Evolutionary conservation across 1,140 invertebrate species (phyloP), one percentile per base, ranked within the genome.

Genomic region (Dinoponera quadriceps): DNA sequence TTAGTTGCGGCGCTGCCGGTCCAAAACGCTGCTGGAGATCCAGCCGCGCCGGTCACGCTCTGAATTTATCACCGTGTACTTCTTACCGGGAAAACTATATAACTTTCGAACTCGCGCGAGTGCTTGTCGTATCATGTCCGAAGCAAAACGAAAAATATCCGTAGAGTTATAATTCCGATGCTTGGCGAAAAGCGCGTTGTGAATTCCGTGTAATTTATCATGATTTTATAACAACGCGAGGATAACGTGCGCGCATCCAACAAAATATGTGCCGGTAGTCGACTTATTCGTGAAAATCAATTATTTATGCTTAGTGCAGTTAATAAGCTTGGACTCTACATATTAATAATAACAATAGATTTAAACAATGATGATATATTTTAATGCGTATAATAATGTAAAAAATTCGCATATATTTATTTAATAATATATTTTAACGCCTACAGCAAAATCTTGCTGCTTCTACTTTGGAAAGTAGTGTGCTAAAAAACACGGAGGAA

Each of bases 41-140:
- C 82, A 85, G 81, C 90, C 82, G 85, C 33, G 55, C 33, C 65
- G 86, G 75, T 91, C 87, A 87, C 85, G 69, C 54, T 81, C 68
- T 77, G 88, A 88, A 93, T 93, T 93, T 93, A 93, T 94, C 88
- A 88, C 89, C 85, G n/a, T 65, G 68, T 86, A 91, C 84, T 92
- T 91, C 86, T 91, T 92, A 85, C 81, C 83, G 80, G 51, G 51
- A 62, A 86, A 44, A 74, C 69, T 27, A 63, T 77, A 81, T 68
- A 83, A n/a, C 81, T 84, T 44, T 90, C 85, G 44, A 59, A 38
- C 22, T 59, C 65, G 49, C 68, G 63, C 75, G 68, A 69, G 66
- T 11, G 38, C 54, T 57, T 78, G 14, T 44, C 38, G 38, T 18
- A 33, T 75, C 25, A 22, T 44, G 51, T 65, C 16, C 16, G 9